phyloP scores from a whole-genome alignment of 2,888 invertebrate genomes.

The Brenthis ino region DNA sequence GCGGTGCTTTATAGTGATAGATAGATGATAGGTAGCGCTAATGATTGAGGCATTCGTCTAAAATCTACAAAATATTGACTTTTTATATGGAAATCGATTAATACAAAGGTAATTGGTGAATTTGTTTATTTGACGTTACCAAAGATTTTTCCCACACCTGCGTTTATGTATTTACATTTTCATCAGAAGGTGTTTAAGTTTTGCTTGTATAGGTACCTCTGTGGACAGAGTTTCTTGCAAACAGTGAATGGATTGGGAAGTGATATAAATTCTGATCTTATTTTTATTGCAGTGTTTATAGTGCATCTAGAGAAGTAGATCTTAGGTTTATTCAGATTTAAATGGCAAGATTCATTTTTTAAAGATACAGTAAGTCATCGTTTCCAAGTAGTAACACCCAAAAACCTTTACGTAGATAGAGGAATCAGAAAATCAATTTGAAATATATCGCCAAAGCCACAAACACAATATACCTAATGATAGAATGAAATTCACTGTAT shows the following conservation, averaged over 20 bases:
- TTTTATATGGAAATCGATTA: background rate
- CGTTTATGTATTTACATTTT: background rate
- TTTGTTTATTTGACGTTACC: background rate
- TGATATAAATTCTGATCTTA: background rate
- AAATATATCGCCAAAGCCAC: slow-evolving; percentile 12
- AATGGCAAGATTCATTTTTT: background rate
- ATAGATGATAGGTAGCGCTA: slow-evolving; percentile 2
- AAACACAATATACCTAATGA: slow-evolving; percentile 10
- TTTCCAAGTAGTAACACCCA: background rate
- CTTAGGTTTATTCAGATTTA: background rate
- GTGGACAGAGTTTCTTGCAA: background rate
- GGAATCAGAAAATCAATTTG: background rate
- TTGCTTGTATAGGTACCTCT: background rate
- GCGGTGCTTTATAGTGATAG: background rate
- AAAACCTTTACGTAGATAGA: slow-evolving; percentile 4
- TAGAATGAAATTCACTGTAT: background rate
- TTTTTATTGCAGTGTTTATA: background rate
- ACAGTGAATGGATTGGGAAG: background rate
- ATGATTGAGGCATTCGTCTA: slow-evolving; percentile 3
- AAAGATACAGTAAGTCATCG: background rate
- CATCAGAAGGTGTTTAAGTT: background rate
- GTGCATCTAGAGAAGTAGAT: background rate
- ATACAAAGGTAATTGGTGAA: too few relatives aligned
- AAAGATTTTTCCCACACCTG: background rate
- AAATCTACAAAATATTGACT: background rate